Evolutionary conservation across 2,113 vertebrate genomes (phyloP).

Genomic region (Gavialis gangeticus): DNA sequence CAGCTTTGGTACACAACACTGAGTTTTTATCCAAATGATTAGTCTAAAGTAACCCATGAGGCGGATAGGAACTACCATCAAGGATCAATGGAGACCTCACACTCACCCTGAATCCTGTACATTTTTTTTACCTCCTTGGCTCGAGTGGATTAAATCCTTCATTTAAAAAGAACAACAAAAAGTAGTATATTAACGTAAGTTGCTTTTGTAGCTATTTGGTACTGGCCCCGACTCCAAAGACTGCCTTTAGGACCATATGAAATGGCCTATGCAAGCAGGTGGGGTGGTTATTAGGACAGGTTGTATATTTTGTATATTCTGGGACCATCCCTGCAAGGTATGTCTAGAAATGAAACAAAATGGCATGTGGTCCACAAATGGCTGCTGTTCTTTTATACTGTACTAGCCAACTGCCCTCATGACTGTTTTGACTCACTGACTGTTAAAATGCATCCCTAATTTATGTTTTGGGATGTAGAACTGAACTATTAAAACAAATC

Average conservation of each 20-base stretch:
- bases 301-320: slow-evolving; percentile 87
- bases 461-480: slow-evolving; percentile 79
- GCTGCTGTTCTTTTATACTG: slow-evolving; percentile 80
- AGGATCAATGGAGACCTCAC: slow-evolving; percentile 71
- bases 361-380: slow-evolving; percentile 75
- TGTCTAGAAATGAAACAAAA: slow-evolving; percentile 77
- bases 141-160: slow-evolving; percentile 71
- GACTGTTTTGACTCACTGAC: slow-evolving; percentile 86
- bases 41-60: slow-evolving; percentile 56
- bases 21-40: slow-evolving; percentile 62
- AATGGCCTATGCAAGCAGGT: slow-evolving; percentile 81
- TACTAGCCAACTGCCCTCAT: slow-evolving; percentile 80
- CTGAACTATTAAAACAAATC: slow-evolving; percentile 74
- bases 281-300: slow-evolving; percentile 80
- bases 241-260: slow-evolving; percentile 82
- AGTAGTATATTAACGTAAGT: slow-evolving; percentile 55
- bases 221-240: slow-evolving; percentile 85
- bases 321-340: slow-evolving; percentile 81
- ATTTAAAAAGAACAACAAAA: slow-evolving; percentile 54
- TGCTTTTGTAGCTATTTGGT: slow-evolving; percentile 80
- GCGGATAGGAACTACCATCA: slow-evolving; percentile 59
- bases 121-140: slow-evolving; percentile 64
- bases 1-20: slow-evolving; percentile 65
- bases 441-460: slow-evolving; percentile 83
- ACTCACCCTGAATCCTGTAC: slow-evolving; percentile 63